phyloP scores from a whole-genome alignment of 2,113 vertebrate genomes.

The Nematolebias whitei region DNA sequence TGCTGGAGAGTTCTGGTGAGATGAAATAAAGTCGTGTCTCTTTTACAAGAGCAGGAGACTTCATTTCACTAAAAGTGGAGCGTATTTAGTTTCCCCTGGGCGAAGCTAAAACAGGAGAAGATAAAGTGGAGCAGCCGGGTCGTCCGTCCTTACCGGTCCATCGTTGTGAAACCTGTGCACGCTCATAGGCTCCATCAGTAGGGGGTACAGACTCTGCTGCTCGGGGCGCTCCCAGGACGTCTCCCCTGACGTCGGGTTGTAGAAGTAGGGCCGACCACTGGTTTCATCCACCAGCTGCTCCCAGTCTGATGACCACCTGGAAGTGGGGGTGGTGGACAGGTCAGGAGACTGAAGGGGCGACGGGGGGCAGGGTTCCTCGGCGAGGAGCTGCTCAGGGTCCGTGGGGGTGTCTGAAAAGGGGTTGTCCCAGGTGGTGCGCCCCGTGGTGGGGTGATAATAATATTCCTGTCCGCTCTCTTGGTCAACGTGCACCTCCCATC shows the following conservation, averaged over 20 bases:
- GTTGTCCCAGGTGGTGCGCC: conserved; percentile 91
- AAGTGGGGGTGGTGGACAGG: conserved; percentile 56
- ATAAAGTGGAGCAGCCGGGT: conserved; percentile 66
- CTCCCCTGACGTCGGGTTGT: conserved; percentile 88
- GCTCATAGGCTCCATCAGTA: conserved; percentile 67
- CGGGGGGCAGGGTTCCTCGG: conserved; percentile 35
- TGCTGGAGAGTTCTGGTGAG: too few relatives aligned
- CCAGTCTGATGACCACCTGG: conserved; percentile 79
- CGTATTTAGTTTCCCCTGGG: conserved; percentile 64
- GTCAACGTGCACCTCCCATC: conserved; percentile 92
- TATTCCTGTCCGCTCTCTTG: conserved; percentile 85
- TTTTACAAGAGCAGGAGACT: conserved; percentile 57
- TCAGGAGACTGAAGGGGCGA: conserved; percentile 44
- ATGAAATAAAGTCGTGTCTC: conserved; percentile 38
- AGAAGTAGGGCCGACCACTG: conserved; percentile 87
- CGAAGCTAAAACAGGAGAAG: conserved; percentile 68
- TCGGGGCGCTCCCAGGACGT: conserved; percentile 90
- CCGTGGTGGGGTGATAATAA: conserved; percentile 88
- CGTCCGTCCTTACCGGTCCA: conserved; percentile 70
- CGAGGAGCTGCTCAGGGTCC: conserved; percentile 33
- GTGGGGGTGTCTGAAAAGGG: conserved; percentile 79
- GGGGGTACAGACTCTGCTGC: conserved; percentile 46
- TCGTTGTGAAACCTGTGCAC: conserved; percentile 60
- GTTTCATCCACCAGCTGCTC: conserved; percentile 86
- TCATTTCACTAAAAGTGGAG: conserved; percentile 64